Evolutionary conservation across 2,888 invertebrate genomes (phyloP), one percentile per base, ranked within the genome.

Genomic region (Athalia cordata): DNA sequence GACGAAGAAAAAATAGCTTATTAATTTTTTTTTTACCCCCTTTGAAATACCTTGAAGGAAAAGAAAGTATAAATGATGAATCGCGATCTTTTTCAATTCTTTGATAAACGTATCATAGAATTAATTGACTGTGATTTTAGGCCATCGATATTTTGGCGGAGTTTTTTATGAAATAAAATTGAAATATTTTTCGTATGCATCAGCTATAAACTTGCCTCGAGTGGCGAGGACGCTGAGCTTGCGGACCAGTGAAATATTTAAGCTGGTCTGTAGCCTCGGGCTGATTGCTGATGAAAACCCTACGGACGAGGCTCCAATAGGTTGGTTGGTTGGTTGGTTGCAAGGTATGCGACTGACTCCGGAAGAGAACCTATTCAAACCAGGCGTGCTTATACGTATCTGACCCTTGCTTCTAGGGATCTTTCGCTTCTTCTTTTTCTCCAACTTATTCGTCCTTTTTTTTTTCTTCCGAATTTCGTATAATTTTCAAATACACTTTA

Each of bases 271-370:
- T 79, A 84, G 86, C 87, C 87, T 78, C 79, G 64, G 86, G 86
- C 85, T 83, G 83, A 85, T 85, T 83, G 81, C 84, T 86, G 86
- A 86, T 86, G 87, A 86, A 84, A 86, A 85, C 72, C 52, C 72
- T 13, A 57, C 72, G 57, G 13, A 52, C 66, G 68, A 55, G 57
- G 6, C 45, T 59, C 59, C 59, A 47, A 59, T 57, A 72, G 59
- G 68, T 68, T 55, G 68, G 68, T 55, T 52, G 50, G 52, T 55
- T 47, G 49, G 52, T 68, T 43, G 29, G 52, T 55, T 29, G 29
- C 55, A 9, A n/a, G 55, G n/a, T 55, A n/a, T 55, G 55, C 11
- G 55, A 43, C 43, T 5, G 45, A 45, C 8, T 29, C 43, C 1
- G 52, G 13, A 47, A 9, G 70, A 15, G 9, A 13, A 59, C 45